Base-by-base conservation (phyloP, 2,888 invertebrate species). In the Ischnura elegans region DNA sequence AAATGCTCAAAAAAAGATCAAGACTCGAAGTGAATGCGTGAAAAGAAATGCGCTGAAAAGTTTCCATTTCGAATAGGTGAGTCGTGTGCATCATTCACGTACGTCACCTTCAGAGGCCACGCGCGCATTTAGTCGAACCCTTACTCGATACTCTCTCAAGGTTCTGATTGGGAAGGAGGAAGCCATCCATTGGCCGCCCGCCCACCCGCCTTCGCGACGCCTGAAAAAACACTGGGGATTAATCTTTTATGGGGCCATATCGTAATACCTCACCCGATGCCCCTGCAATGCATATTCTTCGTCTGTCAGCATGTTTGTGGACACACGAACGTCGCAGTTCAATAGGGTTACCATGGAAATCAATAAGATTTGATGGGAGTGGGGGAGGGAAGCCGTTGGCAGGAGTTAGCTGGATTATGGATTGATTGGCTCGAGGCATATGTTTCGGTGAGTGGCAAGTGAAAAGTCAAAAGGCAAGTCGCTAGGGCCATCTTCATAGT, bases 161-260 rank as follows among this genome's bases (percentile, higher is more conserved):
- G 29, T 76, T 76, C 36, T 76, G 76, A 61, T 61, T n/a, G 25
- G 61, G 36, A 25, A 25, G 21, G 47, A 36, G 90, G 90, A 90
- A 90, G 61, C 90, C 90, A 43, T 13, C n/a, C 43, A 42, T 43
- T 13, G 16, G 90, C 61, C 61, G 25, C 19, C 61, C 43, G 42
- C 29, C 90, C 4, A 0, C 86, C 46, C 21, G 6, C 5, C 47
- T 21, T 16, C 61, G n/a, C 42, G 19, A 10, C 43, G 61, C 21
- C n/a, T 29, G 43, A 55, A 43, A 43, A 90, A 90, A 90, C 55
- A 90, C 36, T 61, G 10, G 61, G 47, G 87, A 25, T 61, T 61
- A n/a, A 90, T 90, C 90, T 90, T 90, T 90, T 90, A 61, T 61
- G 61, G 61, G 87, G 55, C 87, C 55, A 61, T 76, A 76, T 87